phyloP scores from a whole-genome alignment of 2,797 vertebrate species.

The Heliangelus exortis region DNA sequence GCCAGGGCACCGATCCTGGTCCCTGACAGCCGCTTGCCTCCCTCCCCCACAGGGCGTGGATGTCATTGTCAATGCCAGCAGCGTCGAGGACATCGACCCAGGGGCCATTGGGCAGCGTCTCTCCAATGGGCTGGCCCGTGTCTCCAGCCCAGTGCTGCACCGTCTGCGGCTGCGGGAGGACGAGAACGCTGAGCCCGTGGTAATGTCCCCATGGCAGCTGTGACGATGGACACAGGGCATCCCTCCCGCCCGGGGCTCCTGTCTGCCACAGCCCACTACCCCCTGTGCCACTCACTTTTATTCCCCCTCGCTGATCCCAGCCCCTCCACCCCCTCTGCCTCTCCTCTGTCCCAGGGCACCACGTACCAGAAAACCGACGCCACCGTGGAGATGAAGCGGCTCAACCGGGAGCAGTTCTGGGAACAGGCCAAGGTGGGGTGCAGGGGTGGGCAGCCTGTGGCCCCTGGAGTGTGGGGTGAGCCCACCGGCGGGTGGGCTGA shows the following conservation, averaged over 20 bases:
- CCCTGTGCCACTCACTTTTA: not conserved
- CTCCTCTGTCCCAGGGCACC: conserved; percentile 84
- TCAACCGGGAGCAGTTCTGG: conserved; percentile 98
- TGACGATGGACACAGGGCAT: rapidly evolving
- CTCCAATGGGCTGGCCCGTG: conserved; percentile 87
- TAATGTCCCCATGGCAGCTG: conserved; percentile 33
- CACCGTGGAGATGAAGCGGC: conserved; percentile 95
- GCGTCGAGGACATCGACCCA: conserved; percentile 93
- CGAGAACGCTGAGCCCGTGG: conserved; percentile 87
- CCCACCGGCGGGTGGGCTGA: rapidly evolving
- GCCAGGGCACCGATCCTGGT: rapidly evolving
- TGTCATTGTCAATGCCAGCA: conserved; percentile 94
- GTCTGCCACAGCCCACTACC: not conserved
- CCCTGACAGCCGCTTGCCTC: not conserved
- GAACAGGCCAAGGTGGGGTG: conserved; percentile 92
- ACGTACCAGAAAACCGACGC: conserved; percentile 96
- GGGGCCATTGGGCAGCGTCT: conserved; percentile 92
- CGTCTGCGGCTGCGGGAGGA: conserved; percentile 90
- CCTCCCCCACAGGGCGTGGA: conserved; percentile 85
- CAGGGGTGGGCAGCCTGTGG: rapidly evolving
- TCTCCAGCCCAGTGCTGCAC: conserved; percentile 91
- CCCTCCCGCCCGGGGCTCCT: not conserved
- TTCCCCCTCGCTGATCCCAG: conserved; percentile 16
- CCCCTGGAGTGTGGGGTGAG: rapidly evolving
- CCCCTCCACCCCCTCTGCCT: not conserved